A percentile compares a stretch with the other conserved stretches of the same genome.
These are phyloP conservation scores for Nymphalis io DNA, from an alignment of 1,140 invertebrate genomes.

Conservation along the genomic window DNA sequence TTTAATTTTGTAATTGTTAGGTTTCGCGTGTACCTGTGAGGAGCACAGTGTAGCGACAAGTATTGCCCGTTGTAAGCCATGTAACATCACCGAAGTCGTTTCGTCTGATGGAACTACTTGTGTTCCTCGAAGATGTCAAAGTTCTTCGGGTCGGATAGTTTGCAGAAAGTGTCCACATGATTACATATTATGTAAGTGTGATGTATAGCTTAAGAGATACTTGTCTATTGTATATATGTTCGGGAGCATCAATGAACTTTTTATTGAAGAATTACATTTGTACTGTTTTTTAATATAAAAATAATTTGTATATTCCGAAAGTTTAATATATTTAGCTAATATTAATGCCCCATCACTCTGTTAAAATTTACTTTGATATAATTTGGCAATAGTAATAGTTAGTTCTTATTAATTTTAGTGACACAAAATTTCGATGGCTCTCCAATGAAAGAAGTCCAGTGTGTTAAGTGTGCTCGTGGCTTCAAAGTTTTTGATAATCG, in stretches of 20 bases:
- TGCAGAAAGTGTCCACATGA: constrained; percentile 69
- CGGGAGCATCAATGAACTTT: too few relatives aligned
- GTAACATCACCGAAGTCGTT: constrained; percentile 58
- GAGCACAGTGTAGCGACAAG: constrained; percentile 49
- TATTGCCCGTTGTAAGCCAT: constrained; percentile 48
- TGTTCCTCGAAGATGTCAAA: constrained; percentile 64
- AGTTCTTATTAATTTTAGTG: constrained; percentile 43
- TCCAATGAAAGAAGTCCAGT: constrained; percentile 64
- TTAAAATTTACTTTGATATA: too few relatives aligned
- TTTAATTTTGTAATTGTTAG: constrained; percentile 36
- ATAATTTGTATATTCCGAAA: too few relatives aligned
- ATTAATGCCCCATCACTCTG: too few relatives aligned
- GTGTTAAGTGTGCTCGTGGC: constrained; percentile 65
- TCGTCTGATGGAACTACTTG: constrained; percentile 56
- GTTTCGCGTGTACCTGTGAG: constrained; percentile 62
- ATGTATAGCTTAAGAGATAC: neutral
- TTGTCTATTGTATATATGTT: neutral
- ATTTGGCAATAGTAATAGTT: too few relatives aligned
- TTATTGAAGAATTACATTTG: too few relatives aligned
- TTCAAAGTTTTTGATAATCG: constrained; percentile 51
- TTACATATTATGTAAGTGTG: constrained; percentile 57
- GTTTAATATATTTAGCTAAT: too few relatives aligned
- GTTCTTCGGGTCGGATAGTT: constrained; percentile 47
- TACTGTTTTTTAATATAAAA: too few relatives aligned
- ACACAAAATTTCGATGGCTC: constrained; percentile 70